Conservation (phyloP, 2,888 invertebrate species). For the Stenotaenia linearis region DNA sequence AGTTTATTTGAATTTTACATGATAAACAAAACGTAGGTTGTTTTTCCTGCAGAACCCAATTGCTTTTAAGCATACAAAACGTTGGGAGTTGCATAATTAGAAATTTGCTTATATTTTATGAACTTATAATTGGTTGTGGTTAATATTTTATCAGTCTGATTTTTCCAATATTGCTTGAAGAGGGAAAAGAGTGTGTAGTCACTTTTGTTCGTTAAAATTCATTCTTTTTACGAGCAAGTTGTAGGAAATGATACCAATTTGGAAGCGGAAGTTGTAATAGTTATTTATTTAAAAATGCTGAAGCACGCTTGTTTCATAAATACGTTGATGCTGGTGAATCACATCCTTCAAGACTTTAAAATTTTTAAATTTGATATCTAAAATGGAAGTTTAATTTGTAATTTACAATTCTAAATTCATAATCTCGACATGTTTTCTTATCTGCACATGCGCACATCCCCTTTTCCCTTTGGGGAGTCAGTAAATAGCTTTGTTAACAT, state of each 20-base stretch:
- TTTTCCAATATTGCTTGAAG: no score
- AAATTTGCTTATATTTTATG: no score
- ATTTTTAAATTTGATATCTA: conserved; percentile 18
- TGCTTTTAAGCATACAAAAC: no score
- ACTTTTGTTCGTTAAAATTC: neutral
- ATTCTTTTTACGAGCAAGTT: neutral
- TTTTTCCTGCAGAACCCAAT: no score
- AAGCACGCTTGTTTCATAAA: neutral
- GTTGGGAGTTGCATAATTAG: no score
- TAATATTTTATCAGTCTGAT: no score
- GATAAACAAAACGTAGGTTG: no score
- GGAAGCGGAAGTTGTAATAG: neutral
- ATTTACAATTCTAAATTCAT: conserved; percentile 26
- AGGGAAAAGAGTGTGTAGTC: neutral
- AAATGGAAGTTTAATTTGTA: conserved; percentile 17
- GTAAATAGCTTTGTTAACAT: conserved; percentile 26
- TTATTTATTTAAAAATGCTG: conserved; percentile 5
- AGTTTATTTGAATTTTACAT: no score
- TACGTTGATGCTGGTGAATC: neutral
- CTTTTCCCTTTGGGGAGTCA: neutral
- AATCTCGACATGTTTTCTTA: conserved; percentile 20
- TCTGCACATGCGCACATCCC: conserved; percentile 17
- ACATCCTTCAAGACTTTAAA: neutral
- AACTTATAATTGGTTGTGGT: no score
- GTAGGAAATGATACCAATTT: neutral